These are phyloP conservation scores for Deilephila elpenor DNA, from an alignment of 2,888 invertebrate species.

Conservation along the genomic window DNA sequence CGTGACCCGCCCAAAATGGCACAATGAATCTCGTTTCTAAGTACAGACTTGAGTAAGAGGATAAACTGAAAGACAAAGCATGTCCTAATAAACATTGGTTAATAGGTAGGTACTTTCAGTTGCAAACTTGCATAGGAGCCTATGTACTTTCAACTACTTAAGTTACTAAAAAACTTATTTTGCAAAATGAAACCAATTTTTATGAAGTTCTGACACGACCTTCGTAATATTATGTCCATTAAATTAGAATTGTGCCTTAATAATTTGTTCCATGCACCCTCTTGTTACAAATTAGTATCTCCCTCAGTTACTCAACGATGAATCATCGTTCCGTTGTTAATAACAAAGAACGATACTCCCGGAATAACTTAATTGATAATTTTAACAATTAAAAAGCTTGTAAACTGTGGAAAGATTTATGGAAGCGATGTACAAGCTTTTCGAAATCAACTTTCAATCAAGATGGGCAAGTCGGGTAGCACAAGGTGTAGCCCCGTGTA, in stretches of 20 bases:
- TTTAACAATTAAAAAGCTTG: background rate
- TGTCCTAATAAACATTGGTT: background rate
- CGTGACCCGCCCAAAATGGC: background rate
- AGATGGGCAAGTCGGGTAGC: slow-evolving; percentile 28
- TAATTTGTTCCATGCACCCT: slow-evolving; percentile 38
- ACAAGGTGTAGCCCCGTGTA: slow-evolving; percentile 18
- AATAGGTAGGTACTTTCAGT: background rate
- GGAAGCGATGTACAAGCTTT: background rate
- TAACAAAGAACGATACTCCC: slow-evolving; percentile 67
- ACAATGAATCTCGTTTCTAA: slow-evolving; percentile 2
- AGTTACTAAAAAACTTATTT: too few species aligned
- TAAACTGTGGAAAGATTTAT: background rate
- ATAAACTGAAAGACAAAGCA: background rate
- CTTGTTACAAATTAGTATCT: slow-evolving; percentile 50
- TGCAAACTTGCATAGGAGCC: background rate
- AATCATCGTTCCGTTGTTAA: slow-evolving; percentile 72
- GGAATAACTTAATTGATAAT: slow-evolving; percentile 40
- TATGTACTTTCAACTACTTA: background rate
- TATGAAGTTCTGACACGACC: too few species aligned
- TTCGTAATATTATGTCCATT: background rate
- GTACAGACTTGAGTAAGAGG: background rate
- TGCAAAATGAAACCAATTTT: too few species aligned
- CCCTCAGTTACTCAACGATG: slow-evolving; percentile 73
- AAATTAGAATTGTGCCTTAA: background rate
- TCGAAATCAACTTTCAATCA: slow-evolving; percentile 28